Evolutionary conservation across 1,140 invertebrate species (phyloP).

Genomic region (Drosophila nigrodunni): DNA sequence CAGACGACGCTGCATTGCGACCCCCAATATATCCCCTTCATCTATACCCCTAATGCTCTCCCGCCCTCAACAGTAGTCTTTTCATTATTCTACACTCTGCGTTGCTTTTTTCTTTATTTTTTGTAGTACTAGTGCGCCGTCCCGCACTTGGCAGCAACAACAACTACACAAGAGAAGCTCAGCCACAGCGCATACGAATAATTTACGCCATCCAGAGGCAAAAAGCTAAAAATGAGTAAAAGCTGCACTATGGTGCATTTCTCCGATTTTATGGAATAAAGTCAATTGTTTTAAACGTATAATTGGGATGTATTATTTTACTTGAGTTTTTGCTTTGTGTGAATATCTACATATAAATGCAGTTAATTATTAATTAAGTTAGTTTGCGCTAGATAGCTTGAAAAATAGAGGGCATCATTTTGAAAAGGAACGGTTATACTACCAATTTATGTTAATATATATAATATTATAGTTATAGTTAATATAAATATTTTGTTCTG

Average conservation of each 20-base stretch:
- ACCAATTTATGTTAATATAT: too few relatives aligned
- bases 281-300: too few relatives aligned
- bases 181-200: slow-evolving; percentile 74
- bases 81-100: slow-evolving; percentile 65
- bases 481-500: too few relatives aligned
- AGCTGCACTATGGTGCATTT: slow-evolving; percentile 17
- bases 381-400: too few relatives aligned
- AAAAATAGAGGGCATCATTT: too few relatives aligned
- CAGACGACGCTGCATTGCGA: slow-evolving; percentile 44
- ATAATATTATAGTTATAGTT: too few relatives aligned
- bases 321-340: too few relatives aligned
- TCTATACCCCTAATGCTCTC: slow-evolving; percentile 26
- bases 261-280: too few relatives aligned
- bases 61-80: slow-evolving; percentile 50
- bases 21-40: slow-evolving; percentile 56
- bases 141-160: slow-evolving; percentile 51
- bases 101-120: slow-evolving; percentile 45
- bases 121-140: slow-evolving; percentile 40
- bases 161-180: slow-evolving; percentile 58
- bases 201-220: slow-evolving; percentile 72
- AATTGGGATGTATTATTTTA: too few relatives aligned
- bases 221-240: slow-evolving; percentile 82
- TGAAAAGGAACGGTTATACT: too few relatives aligned
- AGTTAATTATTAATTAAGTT: too few relatives aligned
- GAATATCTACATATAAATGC: too few relatives aligned